Conservation (phyloP, 2,888 invertebrate genomes). For the Physocephala rufipes region DNA sequence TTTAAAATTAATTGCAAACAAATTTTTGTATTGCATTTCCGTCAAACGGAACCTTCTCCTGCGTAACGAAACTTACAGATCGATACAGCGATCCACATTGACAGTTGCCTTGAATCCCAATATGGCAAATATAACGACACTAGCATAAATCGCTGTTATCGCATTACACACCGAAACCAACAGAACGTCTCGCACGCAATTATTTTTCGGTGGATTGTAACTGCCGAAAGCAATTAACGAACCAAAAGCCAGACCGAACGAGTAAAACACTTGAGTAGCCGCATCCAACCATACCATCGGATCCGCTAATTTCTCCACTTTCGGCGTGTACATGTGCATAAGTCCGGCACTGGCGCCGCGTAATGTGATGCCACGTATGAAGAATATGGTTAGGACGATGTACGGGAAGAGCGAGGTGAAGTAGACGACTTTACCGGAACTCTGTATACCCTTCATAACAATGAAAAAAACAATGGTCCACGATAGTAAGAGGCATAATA, state of each 20-base stretch:
- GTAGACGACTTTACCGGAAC: conserved; percentile 95
- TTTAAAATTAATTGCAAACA: too few relatives aligned
- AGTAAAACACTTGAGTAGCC: conserved; percentile 96
- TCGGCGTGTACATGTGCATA: conserved; percentile 91
- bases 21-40: too few relatives aligned
- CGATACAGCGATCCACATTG: conserved; percentile 86
- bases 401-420: conserved; percentile 97
- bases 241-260: conserved; percentile 93
- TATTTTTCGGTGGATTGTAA: conserved; percentile 94
- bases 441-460: conserved; percentile 96
- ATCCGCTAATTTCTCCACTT: conserved; percentile 85
- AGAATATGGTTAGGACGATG: conserved; percentile 92
- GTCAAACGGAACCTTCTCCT: too few relatives aligned
- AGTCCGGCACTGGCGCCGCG: conserved; percentile 88
- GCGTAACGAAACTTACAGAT: conserved; percentile 68
- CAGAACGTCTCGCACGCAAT: conserved; percentile 91
- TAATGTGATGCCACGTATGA: conserved; percentile 87
- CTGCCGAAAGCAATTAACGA: conserved; percentile 95
- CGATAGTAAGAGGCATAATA: conserved; percentile 83
- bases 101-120: conserved; percentile 95
- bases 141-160: conserved; percentile 93
- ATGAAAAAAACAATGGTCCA: conserved; percentile 94
- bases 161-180: conserved; percentile 93
- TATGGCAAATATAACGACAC: conserved; percentile 93
- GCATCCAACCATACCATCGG: conserved; percentile 96